Base-by-base conservation (phyloP, 1,140 invertebrate species). In the Brachionus angularis region DNA sequence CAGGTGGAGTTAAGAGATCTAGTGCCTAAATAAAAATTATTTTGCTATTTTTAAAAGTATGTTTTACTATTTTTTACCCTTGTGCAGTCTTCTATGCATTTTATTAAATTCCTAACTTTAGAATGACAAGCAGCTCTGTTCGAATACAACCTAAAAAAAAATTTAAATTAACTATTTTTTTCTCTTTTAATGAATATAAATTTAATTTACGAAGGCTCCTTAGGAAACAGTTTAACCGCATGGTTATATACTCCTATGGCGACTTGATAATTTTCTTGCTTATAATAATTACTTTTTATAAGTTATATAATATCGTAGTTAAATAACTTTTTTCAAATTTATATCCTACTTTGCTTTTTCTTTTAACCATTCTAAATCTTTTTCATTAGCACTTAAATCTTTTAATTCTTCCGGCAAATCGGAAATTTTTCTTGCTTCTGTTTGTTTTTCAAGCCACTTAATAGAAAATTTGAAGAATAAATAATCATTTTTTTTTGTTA, bases 161-260 rank as follows among this genome's bases (percentile, higher is more conserved):
- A 64, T 46, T 31, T 34, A 1, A 18, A n/a, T n/a, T 4, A 34
- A 31, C n/a, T n/a, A 29, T 5, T 42, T 23, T 25, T 29, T 8
- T 5, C 29, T 16, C 18, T 67, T 10, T 12, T 18, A 72, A 18
- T 42, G 10, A 49, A 12, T 67, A n/a, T n/a, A 16, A 64, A 39
- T 25, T 4, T 42, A 21, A 42, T 29, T 33, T 80, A 80, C 77
- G 77, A 75, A 49, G 86, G 85, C 77, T 90, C 84, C 76, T 89
- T 88, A 31, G 86, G 84, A 61, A 87, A 87, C 1, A 91, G 79
- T 74, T 86, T 86, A 27, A 91, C 88, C 1, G 88, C 90, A 77
- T 89, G 88, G 23, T 85, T 85, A 75, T 89, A 91, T 14, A 89
- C 90, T 78, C 88, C 90, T 8, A 91, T 84, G 0, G 90, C 90